These are phyloP conservation scores for Apamea crenata DNA, from an alignment of 2,888 invertebrate species.

Conservation along the genomic window DNA sequence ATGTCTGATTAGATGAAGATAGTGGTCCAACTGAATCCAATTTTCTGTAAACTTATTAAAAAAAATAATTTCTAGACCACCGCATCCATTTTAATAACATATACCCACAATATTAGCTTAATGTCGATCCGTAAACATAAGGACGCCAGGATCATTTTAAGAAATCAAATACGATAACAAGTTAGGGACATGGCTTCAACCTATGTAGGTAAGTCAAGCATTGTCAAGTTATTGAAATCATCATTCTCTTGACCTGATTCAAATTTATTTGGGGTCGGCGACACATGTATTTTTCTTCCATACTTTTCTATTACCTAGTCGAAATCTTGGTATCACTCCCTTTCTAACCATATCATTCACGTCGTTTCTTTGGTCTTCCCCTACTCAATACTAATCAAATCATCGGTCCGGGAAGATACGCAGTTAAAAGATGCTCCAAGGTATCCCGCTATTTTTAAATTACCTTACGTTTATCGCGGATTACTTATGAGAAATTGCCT, in stretches of 20 bases:
- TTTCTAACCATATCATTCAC: too few species aligned
- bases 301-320: too few species aligned
- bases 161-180: too few species aligned
- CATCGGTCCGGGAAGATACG: neutral
- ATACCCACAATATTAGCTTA: neutral
- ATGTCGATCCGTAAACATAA: neutral
- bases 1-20: conserved; percentile 5
- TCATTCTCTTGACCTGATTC: too few species aligned
- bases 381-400: conserved; percentile 13
- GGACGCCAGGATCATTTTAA: too few species aligned
- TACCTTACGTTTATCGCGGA: neutral
- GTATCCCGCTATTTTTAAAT: neutral
- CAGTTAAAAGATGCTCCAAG: neutral
- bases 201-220: too few species aligned
- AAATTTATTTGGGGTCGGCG: too few species aligned
- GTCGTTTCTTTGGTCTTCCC: too few species aligned
- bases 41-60: neutral
- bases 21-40: neutral
- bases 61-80: neutral
- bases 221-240: too few species aligned
- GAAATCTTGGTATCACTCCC: too few species aligned
- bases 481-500: neutral
- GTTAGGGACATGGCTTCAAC: too few species aligned
- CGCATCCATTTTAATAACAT: neutral
- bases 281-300: too few species aligned